Conservation (phyloP, 1,140 invertebrate species). For the Halesus radiatus region DNA sequence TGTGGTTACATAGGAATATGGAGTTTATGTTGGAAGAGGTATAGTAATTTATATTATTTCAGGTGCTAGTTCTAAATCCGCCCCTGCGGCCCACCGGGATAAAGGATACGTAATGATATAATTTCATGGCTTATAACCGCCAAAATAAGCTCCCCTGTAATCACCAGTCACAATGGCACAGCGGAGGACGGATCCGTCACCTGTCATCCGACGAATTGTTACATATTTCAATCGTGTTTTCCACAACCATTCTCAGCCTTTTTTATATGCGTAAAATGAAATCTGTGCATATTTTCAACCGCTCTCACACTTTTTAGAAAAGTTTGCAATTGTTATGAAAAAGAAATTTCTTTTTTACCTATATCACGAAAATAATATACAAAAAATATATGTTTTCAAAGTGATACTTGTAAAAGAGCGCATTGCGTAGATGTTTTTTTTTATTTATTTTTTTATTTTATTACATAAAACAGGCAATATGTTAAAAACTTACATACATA, state of each 20-base stretch:
- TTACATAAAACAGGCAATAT: too few species aligned
- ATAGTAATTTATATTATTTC: too few species aligned
- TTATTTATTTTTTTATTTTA: too few species aligned
- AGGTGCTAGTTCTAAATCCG: not conserved
- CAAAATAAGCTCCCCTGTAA: constrained; percentile 47
- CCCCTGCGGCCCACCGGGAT: constrained; percentile 10
- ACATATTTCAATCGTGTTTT: constrained; percentile 40
- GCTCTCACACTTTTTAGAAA: not conserved
- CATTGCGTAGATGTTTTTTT: too few species aligned
- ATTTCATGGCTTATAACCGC: constrained; percentile 53
- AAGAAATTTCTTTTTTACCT: too few species aligned
- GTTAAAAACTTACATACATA: too few species aligned
- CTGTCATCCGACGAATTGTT: constrained; percentile 32
- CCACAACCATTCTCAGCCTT: constrained; percentile 4
- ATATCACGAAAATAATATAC: too few species aligned
- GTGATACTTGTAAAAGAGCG: too few species aligned
- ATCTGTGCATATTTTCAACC: not conserved
- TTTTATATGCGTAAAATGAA: constrained; percentile 8
- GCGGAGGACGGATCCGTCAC: constrained; percentile 43
- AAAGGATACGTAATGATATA: constrained; percentile 51
- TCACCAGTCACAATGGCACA: constrained; percentile 46
- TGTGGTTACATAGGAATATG: too few species aligned
- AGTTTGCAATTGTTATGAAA: too few species aligned
- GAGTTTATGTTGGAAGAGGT: too few species aligned
- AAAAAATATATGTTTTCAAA: too few species aligned